Base-by-base conservation (phyloP, 2,888 invertebrate genomes). In the Polia nebulosa region DNA sequence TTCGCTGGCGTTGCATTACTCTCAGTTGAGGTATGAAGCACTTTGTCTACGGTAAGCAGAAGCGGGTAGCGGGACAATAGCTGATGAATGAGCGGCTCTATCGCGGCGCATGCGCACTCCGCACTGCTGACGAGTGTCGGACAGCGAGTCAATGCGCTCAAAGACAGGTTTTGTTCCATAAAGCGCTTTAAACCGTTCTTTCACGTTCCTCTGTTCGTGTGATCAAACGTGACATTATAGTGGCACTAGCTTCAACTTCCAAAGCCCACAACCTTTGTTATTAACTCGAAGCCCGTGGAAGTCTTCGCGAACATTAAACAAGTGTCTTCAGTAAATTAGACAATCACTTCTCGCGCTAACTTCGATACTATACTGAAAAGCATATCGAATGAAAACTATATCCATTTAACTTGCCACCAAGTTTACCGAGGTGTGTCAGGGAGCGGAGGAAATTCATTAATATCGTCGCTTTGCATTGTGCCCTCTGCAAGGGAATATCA, bases 351-450 rank as follows among this genome's bases (percentile, higher is more conserved):
- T 67, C 57, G 34, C 45, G 41, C 32, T 32, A 65, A 80, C 77
- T 78, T 76, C 59, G 61, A 68, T 62, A 70, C 56, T 66, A 9
- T 61, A 64, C 57, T 77, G 76, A 73, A 77, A 77, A 81, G 57
- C 65, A 66, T 73, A 76, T 82, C 74, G 62, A 85, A 81, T 78
- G 65, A 71, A 81, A 83, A 72, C 80, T 81, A 80, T 77, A 82
- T 76, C 77, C 83, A 85, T 86, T 86, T 83, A 86, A 85, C 73
- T 84, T 84, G 72, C 70, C 70, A 39, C 63, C 45, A 70, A 73
- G 65, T 72, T 71, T 49, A 41, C 22, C 49, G 70, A 67, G 73
- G 73, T 72, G 68, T 60, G 57, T 34, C 44, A 41, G 32, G 32
- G 45, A 49, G 58, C 22, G 61, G 56, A 56, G 74, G 62, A 81